Base-by-base conservation (phyloP, 2,888 invertebrate species). In the Polyommatus iphigenia region DNA sequence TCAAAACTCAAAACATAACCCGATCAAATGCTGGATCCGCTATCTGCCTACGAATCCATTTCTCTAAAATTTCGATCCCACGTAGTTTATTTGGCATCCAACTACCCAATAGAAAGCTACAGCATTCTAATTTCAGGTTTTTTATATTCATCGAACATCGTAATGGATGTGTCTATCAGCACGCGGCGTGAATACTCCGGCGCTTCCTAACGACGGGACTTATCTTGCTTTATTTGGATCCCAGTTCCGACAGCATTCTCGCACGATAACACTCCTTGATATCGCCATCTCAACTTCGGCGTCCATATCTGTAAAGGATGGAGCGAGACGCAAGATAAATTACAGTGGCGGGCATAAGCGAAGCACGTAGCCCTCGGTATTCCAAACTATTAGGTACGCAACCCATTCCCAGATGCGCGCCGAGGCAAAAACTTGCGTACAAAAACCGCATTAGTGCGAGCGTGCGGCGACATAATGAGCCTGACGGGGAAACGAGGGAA, bases 201-300 rank as follows among this genome's bases (percentile, higher is more conserved):
- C 54, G 50, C 54, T 75, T 75, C 75, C 75, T 75, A 75, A 75
- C 75, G 73, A 46, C 50, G 81, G 80, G 79, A 80, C 81, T 81
- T 82, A 83, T 83, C 83, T 83, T 82, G 82, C 84, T 85, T 83
- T 84, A 84, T 85, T 84, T 83, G 83, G 84, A 81, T 78, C 79
- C 81, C 78, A 83, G 81, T 80, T 82, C 79, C 80, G 80, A 82
- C 83, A 81, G 82, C 85, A 84, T 84, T 85, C 85, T 80, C 82
- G 81, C 85, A 84, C 85, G 85, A 82, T 82, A 82, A 81, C 82
- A 79, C 80, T 57, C 78, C 80, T 80, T 78, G 79, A 6, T 75
- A 75, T 54, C 29, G 24, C 50, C 15, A 29, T 75, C 54, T 50
- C 54, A 18, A 1, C 3, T 13, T 18, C 0, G 6, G 29, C 24